Evolutionary conservation across 2,888 invertebrate species (phyloP).

Genomic region (Drosophila buzzatii): DNA sequence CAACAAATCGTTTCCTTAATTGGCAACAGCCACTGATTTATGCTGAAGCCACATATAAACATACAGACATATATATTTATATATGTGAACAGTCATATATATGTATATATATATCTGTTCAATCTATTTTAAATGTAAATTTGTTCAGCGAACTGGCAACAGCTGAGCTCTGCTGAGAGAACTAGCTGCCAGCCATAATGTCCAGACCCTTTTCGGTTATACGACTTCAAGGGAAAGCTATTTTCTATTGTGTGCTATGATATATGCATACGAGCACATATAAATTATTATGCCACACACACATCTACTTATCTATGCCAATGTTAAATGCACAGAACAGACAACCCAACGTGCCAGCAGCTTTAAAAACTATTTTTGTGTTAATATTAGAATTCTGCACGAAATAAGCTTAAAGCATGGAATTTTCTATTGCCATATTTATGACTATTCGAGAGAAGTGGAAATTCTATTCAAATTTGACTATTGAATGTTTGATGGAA

Average conservation of each 20-base stretch:
- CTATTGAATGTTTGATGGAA: not conserved
- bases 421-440: slow-evolving; percentile 3
- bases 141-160: slow-evolving; percentile 27
- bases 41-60: slow-evolving; percentile 16
- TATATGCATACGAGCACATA: slow-evolving; percentile 44
- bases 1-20: slow-evolving; percentile 38
- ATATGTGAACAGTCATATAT: not conserved
- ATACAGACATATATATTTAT: not conserved
- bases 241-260: slow-evolving; percentile 28
- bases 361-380: slow-evolving; percentile 4
- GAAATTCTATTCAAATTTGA: not conserved
- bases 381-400: not conserved
- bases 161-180: slow-evolving; percentile 11
- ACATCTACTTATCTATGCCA: slow-evolving; percentile 15
- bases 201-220: slow-evolving; percentile 38
- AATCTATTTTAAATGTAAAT: slow-evolving; percentile 49
- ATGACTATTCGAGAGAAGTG: not conserved
- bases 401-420: not conserved
- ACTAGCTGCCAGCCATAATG: slow-evolving; percentile 1
- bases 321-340: not conserved
- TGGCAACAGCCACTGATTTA: slow-evolving; percentile 50
- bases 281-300: slow-evolving; percentile 40
- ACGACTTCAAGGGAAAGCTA: slow-evolving; percentile 20
- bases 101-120: slow-evolving; percentile 2
- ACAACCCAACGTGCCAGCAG: not conserved